Conservation (phyloP, 2,888 invertebrate species). For the Epicampocera succincta region DNA sequence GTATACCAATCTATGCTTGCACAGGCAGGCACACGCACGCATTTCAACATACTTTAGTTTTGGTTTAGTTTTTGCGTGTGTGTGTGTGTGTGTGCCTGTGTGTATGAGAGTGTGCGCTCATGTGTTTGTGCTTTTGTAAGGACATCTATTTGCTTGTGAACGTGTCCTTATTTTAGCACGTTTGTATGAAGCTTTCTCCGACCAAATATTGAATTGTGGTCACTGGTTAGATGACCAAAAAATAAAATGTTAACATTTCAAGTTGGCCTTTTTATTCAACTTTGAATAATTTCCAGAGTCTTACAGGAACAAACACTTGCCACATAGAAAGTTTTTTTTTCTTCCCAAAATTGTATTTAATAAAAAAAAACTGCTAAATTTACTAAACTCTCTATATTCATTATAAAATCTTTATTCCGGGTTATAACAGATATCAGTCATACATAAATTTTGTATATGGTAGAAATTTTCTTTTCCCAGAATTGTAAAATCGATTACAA, state of each 20-base stretch:
- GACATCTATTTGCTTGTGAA: neutral
- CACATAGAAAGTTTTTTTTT: too few species aligned
- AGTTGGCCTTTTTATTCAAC: constrained; percentile 12
- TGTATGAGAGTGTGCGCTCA: neutral
- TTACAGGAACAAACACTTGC: constrained; percentile 5
- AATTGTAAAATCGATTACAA: too few species aligned
- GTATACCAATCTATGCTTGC: neutral
- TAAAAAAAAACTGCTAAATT: too few species aligned
- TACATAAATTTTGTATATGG: too few species aligned
- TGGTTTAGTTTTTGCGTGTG: constrained; percentile 7
- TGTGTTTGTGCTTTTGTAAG: neutral
- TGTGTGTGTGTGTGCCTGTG: neutral
- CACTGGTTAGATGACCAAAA: constrained; percentile 55
- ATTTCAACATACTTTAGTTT: constrained; percentile 39
- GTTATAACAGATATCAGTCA: too few species aligned
- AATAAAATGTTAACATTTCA: constrained; percentile 41
- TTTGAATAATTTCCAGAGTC: constrained; percentile 9
- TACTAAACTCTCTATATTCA: too few species aligned
- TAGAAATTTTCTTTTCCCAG: too few species aligned
- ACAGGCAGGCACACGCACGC: neutral
- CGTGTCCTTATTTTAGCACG: constrained; percentile 11
- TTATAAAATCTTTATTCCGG: too few species aligned
- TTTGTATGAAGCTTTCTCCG: constrained; percentile 22
- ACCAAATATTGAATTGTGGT: constrained; percentile 68
- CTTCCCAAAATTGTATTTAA: too few species aligned